Evolutionary conservation across 2,888 invertebrate species (phyloP).

Genomic region (Orthosia cruda): DNA sequence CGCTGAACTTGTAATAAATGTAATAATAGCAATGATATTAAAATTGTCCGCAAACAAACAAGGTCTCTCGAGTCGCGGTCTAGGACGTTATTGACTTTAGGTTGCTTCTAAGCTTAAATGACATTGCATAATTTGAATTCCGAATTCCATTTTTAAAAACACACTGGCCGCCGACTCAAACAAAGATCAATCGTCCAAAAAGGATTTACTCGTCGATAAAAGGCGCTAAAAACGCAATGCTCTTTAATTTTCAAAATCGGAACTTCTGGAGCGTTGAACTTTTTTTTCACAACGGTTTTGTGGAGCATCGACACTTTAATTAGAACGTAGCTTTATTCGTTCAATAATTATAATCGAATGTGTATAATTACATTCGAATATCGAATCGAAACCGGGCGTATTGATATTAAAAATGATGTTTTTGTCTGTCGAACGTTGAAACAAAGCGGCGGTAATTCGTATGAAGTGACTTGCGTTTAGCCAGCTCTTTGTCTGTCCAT

Average conservation of each 20-base stretch:
- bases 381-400: conserved; percentile 78
- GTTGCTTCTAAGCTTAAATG: conserved; percentile 34
- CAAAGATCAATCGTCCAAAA: conserved; percentile 51
- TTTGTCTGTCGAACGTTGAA: conserved; percentile 86
- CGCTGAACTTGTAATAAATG: conserved; percentile 14
- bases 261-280: conserved; percentile 66
- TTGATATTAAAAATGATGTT: conserved; percentile 87
- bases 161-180: conserved; percentile 20
- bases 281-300: conserved; percentile 69
- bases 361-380: conserved; percentile 85
- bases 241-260: conserved; percentile 73
- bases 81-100: conserved; percentile 47
- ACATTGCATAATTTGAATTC: conserved; percentile 53
- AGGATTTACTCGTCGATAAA: conserved; percentile 65
- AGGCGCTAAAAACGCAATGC: conserved; percentile 65
- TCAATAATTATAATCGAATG: conserved; percentile 80
- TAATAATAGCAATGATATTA: not conserved
- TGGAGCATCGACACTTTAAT: conserved; percentile 82
- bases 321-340: conserved; percentile 82
- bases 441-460: conserved; percentile 90
- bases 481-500: conserved; percentile 83
- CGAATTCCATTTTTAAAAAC: conserved; percentile 45
- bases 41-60: conserved; percentile 9
- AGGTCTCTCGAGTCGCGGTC: not conserved
- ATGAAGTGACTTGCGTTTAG: conserved; percentile 90